A percentile compares a stretch with the other conserved stretches of the same genome.
Conservation (phyloP, 2,888 invertebrate genomes). For the Acleris laterana region DNA sequence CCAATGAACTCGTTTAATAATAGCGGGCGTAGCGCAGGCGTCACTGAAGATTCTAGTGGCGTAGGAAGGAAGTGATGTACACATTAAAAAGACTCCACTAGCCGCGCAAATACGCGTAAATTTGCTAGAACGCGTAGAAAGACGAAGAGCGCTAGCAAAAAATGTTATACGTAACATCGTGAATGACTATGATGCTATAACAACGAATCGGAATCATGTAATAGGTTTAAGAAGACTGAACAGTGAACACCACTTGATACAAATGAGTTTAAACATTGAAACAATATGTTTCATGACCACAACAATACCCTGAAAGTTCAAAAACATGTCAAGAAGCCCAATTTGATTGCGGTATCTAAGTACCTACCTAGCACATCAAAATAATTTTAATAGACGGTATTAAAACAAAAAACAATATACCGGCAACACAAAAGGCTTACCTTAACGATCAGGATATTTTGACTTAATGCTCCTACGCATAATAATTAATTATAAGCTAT, state of each 20-base stretch:
- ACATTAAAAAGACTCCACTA: conserved; percentile 22
- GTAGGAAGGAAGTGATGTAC: conserved; percentile 34
- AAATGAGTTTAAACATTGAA: no score
- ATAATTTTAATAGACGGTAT: background rate
- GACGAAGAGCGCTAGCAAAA: conserved; percentile 56
- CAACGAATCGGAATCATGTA: background rate
- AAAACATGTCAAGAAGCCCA: background rate
- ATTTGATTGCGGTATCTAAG: background rate
- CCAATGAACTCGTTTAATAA: conserved; percentile 84
- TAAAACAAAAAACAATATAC: background rate
- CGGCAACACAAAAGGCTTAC: conserved; percentile 2
- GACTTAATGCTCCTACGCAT: conserved; percentile 22
- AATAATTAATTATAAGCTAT: conserved; percentile 31
- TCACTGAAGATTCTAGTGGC: conserved; percentile 55
- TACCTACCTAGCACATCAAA: background rate
- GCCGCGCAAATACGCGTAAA: conserved; percentile 61
- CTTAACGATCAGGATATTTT: conserved; percentile 21
- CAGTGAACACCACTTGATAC: background rate
- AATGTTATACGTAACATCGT: conserved; percentile 41
- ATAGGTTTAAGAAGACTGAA: background rate
- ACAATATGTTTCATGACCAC: background rate
- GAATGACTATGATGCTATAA: conserved; percentile 26
- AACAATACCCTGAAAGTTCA: background rate
- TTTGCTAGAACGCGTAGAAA: conserved; percentile 49
- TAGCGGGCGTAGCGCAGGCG: conserved; percentile 79